These are phyloP conservation scores for Stictonetta naevosa DNA, from an alignment of 2,113 vertebrate species.

Conservation along the genomic window DNA sequence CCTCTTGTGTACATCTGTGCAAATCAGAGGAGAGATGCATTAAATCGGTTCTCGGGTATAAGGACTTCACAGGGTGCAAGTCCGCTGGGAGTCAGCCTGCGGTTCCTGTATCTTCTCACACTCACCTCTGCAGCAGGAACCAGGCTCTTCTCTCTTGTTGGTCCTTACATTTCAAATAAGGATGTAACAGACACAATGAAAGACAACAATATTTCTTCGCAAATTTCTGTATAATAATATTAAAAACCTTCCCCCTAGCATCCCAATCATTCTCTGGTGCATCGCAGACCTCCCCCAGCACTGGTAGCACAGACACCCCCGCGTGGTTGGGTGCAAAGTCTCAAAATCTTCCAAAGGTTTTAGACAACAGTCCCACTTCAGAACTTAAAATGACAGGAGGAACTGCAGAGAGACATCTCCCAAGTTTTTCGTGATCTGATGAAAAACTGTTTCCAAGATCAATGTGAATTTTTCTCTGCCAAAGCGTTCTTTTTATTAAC, in stretches of 20 bases:
- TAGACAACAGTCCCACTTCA: neutral
- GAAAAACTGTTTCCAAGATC: neutral
- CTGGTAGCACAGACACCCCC: neutral
- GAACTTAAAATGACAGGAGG: neutral
- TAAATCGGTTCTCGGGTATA: neutral
- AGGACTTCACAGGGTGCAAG: neutral
- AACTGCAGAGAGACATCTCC: neutral
- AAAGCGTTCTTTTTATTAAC: neutral
- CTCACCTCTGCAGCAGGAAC: neutral
- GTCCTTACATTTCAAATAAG: neutral
- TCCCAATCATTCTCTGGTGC: neutral
- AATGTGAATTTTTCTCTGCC: neutral
- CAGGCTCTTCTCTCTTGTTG: rapidly evolving
- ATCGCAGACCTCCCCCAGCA: neutral
- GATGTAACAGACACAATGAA: neutral
- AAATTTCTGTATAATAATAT: neutral
- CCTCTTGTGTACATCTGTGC: neutral
- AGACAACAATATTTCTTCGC: neutral
- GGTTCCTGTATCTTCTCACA: neutral
- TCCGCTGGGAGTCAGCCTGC: neutral
- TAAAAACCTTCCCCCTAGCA: rapidly evolving
- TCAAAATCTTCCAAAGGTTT: neutral
- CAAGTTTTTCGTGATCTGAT: neutral
- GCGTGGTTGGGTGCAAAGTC: rapidly evolving
- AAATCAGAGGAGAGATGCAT: neutral